These are phyloP conservation scores for Bubo blakistoni DNA, from an alignment of 2,113 vertebrate genomes.

Conservation along the genomic window DNA sequence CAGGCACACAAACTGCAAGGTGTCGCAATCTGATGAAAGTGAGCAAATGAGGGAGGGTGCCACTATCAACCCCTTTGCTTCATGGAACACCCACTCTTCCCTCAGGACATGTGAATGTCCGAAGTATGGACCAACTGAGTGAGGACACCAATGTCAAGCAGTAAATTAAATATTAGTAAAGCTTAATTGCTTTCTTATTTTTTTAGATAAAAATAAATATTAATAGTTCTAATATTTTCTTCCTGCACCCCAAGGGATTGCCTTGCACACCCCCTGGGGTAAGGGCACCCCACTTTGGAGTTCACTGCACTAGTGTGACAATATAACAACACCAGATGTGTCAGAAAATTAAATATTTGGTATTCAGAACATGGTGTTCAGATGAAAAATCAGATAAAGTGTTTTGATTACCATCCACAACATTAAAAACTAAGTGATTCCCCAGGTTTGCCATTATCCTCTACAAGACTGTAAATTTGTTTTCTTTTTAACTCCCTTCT, in stretches of 20 bases:
- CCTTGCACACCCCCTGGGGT: background rate
- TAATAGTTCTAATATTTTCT: background rate
- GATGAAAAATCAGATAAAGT: background rate
- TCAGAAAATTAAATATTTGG: background rate
- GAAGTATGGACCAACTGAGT: background rate
- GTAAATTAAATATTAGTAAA: background rate
- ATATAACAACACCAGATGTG: background rate
- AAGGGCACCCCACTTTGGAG: background rate
- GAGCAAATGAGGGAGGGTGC: background rate
- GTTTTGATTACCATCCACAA: background rate
- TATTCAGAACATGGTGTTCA: background rate
- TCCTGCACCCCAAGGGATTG: accelerated
- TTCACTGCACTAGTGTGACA: background rate
- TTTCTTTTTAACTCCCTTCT: background rate
- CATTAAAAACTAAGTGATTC: background rate
- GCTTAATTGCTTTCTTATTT: background rate
- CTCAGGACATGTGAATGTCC: background rate
- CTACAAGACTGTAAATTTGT: background rate
- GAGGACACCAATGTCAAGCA: background rate
- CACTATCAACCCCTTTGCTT: background rate
- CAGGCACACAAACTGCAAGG: background rate
- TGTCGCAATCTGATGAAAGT: background rate
- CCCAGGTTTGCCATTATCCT: background rate
- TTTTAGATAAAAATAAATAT: background rate
- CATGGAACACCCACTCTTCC: background rate